Conservation (phyloP, 2,888 invertebrate species). For the Omphaloscelis lunosa region DNA sequence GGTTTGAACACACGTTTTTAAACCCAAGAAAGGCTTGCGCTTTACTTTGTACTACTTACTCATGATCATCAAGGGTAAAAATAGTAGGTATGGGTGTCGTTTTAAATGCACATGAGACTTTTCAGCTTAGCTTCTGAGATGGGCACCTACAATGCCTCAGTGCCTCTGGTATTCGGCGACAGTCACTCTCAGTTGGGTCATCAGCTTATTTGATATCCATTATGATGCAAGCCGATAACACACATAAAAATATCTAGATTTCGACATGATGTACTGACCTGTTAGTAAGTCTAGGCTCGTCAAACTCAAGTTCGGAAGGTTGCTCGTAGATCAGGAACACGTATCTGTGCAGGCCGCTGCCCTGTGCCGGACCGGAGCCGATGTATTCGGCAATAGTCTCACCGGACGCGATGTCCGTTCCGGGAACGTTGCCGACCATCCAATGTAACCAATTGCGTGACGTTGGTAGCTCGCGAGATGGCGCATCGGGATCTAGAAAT, state of each 20-base stretch:
- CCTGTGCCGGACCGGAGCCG: constrained; percentile 15
- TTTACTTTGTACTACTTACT: background rate
- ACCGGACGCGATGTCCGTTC: constrained; percentile 13
- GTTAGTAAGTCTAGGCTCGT: constrained; percentile 75
- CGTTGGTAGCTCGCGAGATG: constrained; percentile 24
- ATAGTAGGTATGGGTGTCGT: background rate
- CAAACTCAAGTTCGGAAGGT: constrained; percentile 25
- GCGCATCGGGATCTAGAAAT: constrained; percentile 32
- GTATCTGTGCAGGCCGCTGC: constrained; percentile 32
- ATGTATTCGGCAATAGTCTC: constrained; percentile 39
- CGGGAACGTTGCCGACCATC: constrained; percentile 32
- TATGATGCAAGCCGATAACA: background rate
- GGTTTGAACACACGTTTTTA: too few species aligned
- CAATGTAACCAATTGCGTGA: constrained; percentile 27
- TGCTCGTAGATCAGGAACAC: constrained; percentile 44
- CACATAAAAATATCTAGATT: background rate
- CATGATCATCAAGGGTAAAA: background rate
- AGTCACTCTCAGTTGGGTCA: background rate
- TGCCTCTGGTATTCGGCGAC: background rate
- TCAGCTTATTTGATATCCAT: too few species aligned
- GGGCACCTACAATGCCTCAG: background rate
- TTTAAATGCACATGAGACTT: background rate
- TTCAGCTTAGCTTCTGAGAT: background rate
- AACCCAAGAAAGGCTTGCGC: background rate
- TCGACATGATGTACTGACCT: constrained; percentile 74